phyloP scores from a whole-genome alignment of 2,888 invertebrate species.

The Stenurella melanura region DNA sequence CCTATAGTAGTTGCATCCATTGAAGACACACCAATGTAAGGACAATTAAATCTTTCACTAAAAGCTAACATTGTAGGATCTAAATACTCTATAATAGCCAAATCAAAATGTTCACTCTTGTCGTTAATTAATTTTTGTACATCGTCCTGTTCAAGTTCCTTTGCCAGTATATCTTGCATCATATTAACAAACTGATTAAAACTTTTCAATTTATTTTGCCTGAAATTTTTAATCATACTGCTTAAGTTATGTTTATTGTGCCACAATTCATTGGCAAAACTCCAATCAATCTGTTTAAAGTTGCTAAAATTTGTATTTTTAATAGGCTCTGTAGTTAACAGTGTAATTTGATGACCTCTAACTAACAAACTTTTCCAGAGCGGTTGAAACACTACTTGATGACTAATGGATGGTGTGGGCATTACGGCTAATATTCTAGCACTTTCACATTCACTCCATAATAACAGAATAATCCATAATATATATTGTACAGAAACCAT shows the following conservation, averaged over 20 bases:
- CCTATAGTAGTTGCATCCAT: constrained; percentile 55
- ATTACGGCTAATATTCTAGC: constrained; percentile 51
- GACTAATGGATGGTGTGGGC: constrained; percentile 53
- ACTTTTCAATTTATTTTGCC: constrained; percentile 7
- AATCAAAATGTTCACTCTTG: constrained; percentile 36
- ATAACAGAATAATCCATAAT: background rate
- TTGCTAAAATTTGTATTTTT: constrained; percentile 28
- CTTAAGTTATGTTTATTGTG: constrained; percentile 26
- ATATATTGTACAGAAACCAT: constrained; percentile 1
- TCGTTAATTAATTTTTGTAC: constrained; percentile 44
- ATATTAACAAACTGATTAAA: constrained; percentile 20
- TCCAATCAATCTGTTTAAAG: constrained; percentile 49
- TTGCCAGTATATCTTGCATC: constrained; percentile 43
- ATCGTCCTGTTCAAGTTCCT: constrained; percentile 39
- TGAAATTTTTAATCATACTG: constrained; percentile 20
- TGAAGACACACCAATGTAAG: constrained; percentile 62
- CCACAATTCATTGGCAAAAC: constrained; percentile 46
- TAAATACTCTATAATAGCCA: constrained; percentile 41
- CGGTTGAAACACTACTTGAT: constrained; percentile 53
- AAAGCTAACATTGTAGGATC: constrained; percentile 59
- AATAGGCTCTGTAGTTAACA: constrained; percentile 54
- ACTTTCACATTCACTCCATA: constrained; percentile 31
- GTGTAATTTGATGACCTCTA: constrained; percentile 51
- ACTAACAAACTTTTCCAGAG: constrained; percentile 52
- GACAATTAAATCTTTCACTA: constrained; percentile 61